Conservation (phyloP, 92 coral and sea anemone genomes). For the Phymanthus crucifer region DNA sequence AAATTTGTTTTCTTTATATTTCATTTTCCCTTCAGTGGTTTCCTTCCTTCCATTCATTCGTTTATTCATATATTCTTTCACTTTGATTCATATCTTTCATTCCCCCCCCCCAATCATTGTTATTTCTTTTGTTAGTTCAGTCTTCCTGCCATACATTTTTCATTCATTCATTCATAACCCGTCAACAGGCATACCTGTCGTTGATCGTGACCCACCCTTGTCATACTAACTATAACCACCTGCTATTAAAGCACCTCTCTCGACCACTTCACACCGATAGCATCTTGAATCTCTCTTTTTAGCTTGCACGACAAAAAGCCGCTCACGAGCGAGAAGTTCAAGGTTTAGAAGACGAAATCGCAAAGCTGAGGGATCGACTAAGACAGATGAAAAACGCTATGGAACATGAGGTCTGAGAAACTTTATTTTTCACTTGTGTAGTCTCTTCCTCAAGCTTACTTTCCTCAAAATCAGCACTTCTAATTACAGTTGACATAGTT, state of each 20-base stretch:
- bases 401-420: conserved; percentile 54
- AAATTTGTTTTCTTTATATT: too few relatives aligned
- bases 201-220: neutral
- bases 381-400: conserved; percentile 50
- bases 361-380: conserved; percentile 61
- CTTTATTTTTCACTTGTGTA: too few relatives aligned
- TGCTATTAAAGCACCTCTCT: neutral
- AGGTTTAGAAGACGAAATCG: conserved; percentile 58
- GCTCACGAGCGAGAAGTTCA: conserved; percentile 60
- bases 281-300: neutral
- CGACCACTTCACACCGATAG: neutral
- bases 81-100: too few relatives aligned
- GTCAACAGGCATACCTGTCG: conserved; percentile 4
- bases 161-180: neutral
- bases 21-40: too few relatives aligned
- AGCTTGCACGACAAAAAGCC: conserved; percentile 65
- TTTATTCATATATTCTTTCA: too few relatives aligned
- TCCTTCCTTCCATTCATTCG: too few relatives aligned
- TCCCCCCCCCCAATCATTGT: too few relatives aligned
- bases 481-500: too few relatives aligned
- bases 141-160: neutral
- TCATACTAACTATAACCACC: conserved; percentile 25
- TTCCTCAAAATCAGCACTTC: too few relatives aligned
- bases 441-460: too few relatives aligned
- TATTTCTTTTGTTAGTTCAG: too few relatives aligned